phyloP scores from a whole-genome alignment of 2,113 vertebrate genomes.

The Cinclus mexicanus region DNA sequence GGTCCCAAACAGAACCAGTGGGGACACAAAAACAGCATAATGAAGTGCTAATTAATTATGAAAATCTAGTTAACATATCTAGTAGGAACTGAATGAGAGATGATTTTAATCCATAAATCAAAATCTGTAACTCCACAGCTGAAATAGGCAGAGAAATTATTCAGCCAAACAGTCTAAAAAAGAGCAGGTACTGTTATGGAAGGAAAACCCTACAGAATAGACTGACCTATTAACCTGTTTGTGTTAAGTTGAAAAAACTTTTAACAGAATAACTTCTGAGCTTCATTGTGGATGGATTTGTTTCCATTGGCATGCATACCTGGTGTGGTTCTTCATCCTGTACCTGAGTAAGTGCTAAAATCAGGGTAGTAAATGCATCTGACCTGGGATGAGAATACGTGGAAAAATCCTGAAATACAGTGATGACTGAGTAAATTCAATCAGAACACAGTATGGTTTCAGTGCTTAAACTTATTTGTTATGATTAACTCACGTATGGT shows the following conservation, averaged over 20 bases:
- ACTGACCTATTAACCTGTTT: neutral
- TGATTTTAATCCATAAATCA: neutral
- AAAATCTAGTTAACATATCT: neutral
- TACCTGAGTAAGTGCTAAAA: neutral
- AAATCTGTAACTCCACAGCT: neutral
- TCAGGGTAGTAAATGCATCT: neutral
- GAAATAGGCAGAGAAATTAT: neutral
- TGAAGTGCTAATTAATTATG: neutral
- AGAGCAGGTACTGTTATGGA: neutral
- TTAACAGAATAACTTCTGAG: neutral
- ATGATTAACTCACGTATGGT: neutral
- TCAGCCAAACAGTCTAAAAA: neutral
- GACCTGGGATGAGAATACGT: neutral
- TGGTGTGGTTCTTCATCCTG: neutral
- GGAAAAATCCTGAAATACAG: neutral
- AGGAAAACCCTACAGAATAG: neutral
- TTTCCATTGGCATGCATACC: neutral
- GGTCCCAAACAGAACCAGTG: neutral
- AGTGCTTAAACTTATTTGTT: neutral
- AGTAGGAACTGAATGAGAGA: neutral
- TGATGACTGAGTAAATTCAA: neutral
- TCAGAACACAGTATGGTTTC: neutral
- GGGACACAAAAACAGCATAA: neutral
- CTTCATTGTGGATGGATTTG: neutral
- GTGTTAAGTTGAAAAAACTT: neutral